Base-by-base conservation (phyloP, 2,113 vertebrate genomes). In the Natator depressus region DNA sequence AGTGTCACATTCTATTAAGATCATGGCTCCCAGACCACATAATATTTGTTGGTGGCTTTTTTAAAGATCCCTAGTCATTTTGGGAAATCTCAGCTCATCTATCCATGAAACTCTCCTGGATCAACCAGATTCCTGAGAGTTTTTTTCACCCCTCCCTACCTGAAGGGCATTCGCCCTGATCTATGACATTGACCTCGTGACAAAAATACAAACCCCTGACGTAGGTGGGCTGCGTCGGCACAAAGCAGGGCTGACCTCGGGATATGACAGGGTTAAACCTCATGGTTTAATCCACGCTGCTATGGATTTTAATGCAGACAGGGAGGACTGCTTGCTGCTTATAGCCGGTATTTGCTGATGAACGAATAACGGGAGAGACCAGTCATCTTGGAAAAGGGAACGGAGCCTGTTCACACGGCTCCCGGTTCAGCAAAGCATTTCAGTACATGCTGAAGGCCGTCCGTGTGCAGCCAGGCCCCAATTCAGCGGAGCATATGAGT, bases 401-500 rank as follows among this genome's bases (percentile, higher is more conserved):
- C 35, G 3, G 16, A 69, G 35, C 62, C 62, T 69, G 62, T n/a
- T 65, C 29, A 8, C 59, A 14, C 1, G 14, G 14, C 4, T 16
- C 7, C 59, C 14, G 16, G 62, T 65, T 65, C n/a, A 14, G 57
- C 57, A 31, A 29, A 6, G 27, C 57, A 13, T 59, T 59, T 59
- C 57, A 38, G 19, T 19, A 19, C 35, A 38, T 10, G 65, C 19
- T 38, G n/a, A 72, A 38, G 35, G 65, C 12, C 49, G 1, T 16
- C 16, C 1, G 13, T 25, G 14, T 75, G 50, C 90, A 89, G 50
- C 35, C 54, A 47, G 31, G 10, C 14, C 1, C 1, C 5, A 17
- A 0, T 53, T 19, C 0, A 4, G 0, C 2, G 8, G 5, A 27
- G 1, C 20, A 38, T 38, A 5, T 38, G 19, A 72, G 7, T 35